A percentile compares a stretch with the other conserved stretches of the same genome.
These are phyloP conservation scores for Wasmannia auropunctata DNA, from an alignment of 1,140 invertebrate genomes.

Conservation along the genomic window DNA sequence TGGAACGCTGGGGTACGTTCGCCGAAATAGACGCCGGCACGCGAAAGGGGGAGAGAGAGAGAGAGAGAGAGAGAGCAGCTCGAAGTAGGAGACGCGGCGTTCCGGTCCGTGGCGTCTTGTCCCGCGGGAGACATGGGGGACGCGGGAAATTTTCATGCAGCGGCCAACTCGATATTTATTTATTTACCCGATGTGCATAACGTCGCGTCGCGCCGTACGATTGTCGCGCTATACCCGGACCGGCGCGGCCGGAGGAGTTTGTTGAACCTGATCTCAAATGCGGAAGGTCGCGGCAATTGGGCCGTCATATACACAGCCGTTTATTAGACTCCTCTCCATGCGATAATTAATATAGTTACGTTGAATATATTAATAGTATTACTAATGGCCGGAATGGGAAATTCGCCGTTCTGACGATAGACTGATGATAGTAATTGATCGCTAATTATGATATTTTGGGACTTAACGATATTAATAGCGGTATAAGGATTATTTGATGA, in stretches of 20 bases:
- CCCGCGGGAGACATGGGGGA: conserved; percentile 12
- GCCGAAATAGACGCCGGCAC: conserved; percentile 75
- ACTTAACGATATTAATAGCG: conserved; percentile 23
- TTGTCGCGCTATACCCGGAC: conserved; percentile 49
- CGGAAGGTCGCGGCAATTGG: neutral
- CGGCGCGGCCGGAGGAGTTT: conserved; percentile 16
- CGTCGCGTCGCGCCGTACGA: conserved; percentile 51
- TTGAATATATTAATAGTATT: conserved; percentile 35
- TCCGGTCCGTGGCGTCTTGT: conserved; percentile 18
- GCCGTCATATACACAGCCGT: neutral
- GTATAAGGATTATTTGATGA: conserved; percentile 30
- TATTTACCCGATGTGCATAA: conserved; percentile 61
- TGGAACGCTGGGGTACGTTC: conserved; percentile 71
- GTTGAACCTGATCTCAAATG: conserved; percentile 42
- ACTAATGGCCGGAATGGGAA: conserved; percentile 24
- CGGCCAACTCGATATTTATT: conserved; percentile 64
- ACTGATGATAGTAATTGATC: neutral
- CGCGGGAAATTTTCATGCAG: conserved; percentile 47
- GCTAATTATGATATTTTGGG: conserved; percentile 1
- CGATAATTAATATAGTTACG: conserved; percentile 19
- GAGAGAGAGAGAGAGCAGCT: no score
- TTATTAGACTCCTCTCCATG: neutral
- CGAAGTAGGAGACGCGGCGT: conserved; percentile 40
- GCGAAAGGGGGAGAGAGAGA: no score
- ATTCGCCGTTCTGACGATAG: neutral